Conservation (phyloP, 2,888 invertebrate species). For the Mantis religiosa region DNA sequence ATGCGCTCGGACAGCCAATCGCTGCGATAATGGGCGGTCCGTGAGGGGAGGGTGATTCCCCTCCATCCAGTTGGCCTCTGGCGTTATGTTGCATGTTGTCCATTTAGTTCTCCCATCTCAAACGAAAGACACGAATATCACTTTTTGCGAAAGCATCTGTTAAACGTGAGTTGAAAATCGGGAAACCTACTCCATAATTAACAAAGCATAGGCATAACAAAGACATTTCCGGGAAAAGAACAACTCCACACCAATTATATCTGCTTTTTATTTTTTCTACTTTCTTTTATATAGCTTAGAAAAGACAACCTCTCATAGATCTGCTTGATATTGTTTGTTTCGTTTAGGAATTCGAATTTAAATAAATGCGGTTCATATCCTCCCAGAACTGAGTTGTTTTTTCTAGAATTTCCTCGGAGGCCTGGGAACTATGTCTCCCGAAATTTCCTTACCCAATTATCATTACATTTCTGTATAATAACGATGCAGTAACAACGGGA, state of each 20-base stretch:
- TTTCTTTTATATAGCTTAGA: no score
- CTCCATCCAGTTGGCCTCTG: neutral
- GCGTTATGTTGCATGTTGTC: neutral
- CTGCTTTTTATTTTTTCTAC: neutral
- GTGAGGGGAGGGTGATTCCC: neutral
- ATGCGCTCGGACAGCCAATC: neutral
- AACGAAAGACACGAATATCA: neutral
- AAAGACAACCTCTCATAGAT: no score
- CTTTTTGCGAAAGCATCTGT: neutral
- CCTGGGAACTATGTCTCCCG: no score
- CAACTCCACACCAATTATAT: neutral
- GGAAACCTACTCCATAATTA: neutral
- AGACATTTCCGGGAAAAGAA: neutral
- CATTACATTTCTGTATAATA: no score
- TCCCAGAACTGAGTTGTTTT: no score
- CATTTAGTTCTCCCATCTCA: neutral
- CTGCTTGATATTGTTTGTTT: neutral
- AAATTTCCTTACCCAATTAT: no score
- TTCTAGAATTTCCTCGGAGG: no score
- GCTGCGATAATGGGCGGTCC: neutral
- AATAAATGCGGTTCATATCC: no score
- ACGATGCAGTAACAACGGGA: no score
- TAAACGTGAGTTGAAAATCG: neutral
- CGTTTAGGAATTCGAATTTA: no score
- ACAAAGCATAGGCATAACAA: neutral